Conservation (phyloP, 2,888 invertebrate species). For the Calameuta pallipes region DNA sequence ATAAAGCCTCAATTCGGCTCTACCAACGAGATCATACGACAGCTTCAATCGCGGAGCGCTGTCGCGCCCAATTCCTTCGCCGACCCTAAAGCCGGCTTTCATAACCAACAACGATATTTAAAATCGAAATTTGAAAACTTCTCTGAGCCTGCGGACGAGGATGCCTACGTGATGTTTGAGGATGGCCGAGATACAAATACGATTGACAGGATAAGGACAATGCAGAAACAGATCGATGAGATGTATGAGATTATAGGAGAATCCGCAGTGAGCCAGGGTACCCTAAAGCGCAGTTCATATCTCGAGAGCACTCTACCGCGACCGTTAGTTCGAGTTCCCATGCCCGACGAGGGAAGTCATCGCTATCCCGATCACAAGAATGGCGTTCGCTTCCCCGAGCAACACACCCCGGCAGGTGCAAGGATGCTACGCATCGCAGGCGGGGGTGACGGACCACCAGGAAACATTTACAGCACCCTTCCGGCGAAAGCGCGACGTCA, state of each 20-base stretch:
- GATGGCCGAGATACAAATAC: constrained; percentile 49
- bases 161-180: constrained; percentile 21
- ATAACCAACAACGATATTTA: constrained; percentile 11
- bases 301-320: constrained; percentile 50
- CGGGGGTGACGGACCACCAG: constrained; percentile 39
- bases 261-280: constrained; percentile 45
- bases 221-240: constrained; percentile 59
- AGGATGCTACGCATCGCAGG: constrained; percentile 51
- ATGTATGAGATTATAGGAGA: constrained; percentile 63
- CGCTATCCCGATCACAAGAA: constrained; percentile 51
- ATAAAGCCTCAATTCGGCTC: constrained; percentile 89
- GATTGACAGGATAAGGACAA: constrained; percentile 59
- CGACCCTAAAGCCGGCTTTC: constrained; percentile 40
- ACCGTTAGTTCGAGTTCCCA: constrained; percentile 27
- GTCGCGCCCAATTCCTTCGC: constrained; percentile 43
- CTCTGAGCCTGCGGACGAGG: constrained; percentile 13
- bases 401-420: constrained; percentile 30
- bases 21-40: constrained; percentile 82
- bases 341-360: constrained; percentile 27
- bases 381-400: constrained; percentile 48
- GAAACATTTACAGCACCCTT: constrained; percentile 42
- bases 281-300: constrained; percentile 48
- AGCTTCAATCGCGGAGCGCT: constrained; percentile 77
- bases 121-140: constrained; percentile 2
- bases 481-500: constrained; percentile 32